These are phyloP conservation scores for Thaumetopoea pityocampa DNA, from an alignment of 1,140 invertebrate species.

Conservation along the genomic window DNA sequence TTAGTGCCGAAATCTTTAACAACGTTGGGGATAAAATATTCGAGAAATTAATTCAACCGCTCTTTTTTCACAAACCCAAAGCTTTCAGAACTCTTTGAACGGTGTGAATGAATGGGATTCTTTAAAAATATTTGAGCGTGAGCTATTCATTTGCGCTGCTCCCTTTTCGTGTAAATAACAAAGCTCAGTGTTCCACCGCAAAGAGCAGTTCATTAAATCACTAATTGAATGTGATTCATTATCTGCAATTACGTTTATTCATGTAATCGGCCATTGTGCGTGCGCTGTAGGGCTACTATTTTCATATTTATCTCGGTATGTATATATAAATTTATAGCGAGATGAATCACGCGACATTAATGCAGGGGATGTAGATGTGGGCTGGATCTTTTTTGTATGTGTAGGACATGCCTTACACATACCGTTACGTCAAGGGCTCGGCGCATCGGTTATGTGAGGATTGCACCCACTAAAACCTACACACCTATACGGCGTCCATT, in stretches of 20 bases:
- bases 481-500: no score
- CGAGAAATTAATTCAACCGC: slow-evolving; percentile 3
- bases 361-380: no score
- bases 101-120: slow-evolving; percentile 13
- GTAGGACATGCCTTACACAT: no score
- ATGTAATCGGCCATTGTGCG: slow-evolving; percentile 25
- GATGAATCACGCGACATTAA: no score
- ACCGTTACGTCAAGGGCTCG: no score
- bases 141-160: slow-evolving; percentile 9
- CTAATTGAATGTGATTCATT: slow-evolving; percentile 43
- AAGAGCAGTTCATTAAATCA: slow-evolving; percentile 34
- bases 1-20: slow-evolving; percentile 2
- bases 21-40: slow-evolving; percentile 5
- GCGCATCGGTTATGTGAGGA: no score
- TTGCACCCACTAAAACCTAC: no score
- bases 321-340: no score
- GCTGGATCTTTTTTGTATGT: no score
- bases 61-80: slow-evolving; percentile 8
- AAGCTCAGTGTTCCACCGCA: slow-evolving; percentile 14
- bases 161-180: slow-evolving; percentile 14
- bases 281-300: no score
- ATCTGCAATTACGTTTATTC: slow-evolving; percentile 33
- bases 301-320: no score
- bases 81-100: slow-evolving; percentile 17
- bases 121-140: slow-evolving; percentile 9